Evolutionary conservation across 2,888 invertebrate genomes (phyloP), one percentile per base, ranked within the genome.

Genomic region (Drosophila sordidula): DNA sequence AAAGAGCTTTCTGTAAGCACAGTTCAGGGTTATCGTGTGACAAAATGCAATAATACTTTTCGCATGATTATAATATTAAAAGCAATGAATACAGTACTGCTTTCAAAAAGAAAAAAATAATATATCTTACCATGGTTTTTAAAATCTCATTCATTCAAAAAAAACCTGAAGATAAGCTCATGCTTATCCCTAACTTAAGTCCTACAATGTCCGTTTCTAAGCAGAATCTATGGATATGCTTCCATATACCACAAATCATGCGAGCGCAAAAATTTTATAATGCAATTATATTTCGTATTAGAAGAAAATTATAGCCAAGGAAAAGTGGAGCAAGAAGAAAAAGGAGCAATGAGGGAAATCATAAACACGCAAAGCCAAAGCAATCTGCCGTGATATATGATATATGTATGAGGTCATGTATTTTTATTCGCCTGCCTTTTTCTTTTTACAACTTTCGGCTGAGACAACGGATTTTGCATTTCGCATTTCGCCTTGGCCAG

Each of bases 341-440:
- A 6, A 36, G 14, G 4, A 42, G 25, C 29, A 34, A 42, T 6
- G 61, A 45, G 46, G 50, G 44, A 70, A 71, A 76, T 73, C 89
- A 68, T 83, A 88, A 86, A 83, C 74, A 65, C 65, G 62, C 74
- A 83, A 86, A 82, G 84, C 69, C 84, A 39, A 68, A 64, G 78
- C 82, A 82, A 88, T 88, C 81, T 80, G 78, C 80, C 61, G 61
- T 77, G 57, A 86, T 88, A 66, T 75, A 80, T 88, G 80, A 83
- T 85, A 78, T 73, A 83, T 83, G 73, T 34, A 63, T 59, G 69
- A 55, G 75, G 45, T 66, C 74, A 45, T 78, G 75, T 70, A 63
- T 87, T 82, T 80, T 69, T 66, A 64, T 75, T 68, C 79, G 65
- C 65, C 79, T 76, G 68, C 77, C 56, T 70, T 66, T 70, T 62